A percentile compares a stretch with the other conserved stretches of the same genome.
These are phyloP conservation scores for Arrhopalites spinosus DNA, from an alignment of 2,888 invertebrate species.

Conservation along the genomic window DNA sequence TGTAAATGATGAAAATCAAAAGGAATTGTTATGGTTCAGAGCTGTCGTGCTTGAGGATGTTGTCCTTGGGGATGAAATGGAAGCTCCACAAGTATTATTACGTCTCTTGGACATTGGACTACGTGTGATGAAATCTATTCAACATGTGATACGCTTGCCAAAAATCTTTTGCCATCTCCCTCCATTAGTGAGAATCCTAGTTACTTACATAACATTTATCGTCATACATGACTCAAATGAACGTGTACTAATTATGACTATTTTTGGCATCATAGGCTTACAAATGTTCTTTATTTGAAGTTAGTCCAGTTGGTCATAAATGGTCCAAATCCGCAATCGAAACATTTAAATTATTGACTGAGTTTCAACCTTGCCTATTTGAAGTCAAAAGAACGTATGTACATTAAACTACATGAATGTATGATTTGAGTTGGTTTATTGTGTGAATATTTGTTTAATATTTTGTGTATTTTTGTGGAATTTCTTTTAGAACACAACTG, in stretches of 20 bases:
- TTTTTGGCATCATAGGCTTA: constrained; percentile 19
- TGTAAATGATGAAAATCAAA: neutral
- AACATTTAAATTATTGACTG: constrained; percentile 22
- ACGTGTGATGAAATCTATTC: neutral
- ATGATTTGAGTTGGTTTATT: neutral
- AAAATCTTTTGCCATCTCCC: constrained; percentile 14
- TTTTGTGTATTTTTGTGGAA: neutral
- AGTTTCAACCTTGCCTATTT: constrained; percentile 19
- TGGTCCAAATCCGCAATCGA: constrained; percentile 27
- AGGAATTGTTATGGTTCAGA: neutral
- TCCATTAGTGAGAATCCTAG: constrained; percentile 4
- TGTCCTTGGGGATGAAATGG: neutral
- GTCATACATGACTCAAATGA: neutral
- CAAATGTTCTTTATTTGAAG: constrained; percentile 31
- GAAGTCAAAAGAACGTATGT: constrained; percentile 30
- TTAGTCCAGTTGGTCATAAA: constrained; percentile 27
- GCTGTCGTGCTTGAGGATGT: constrained; percentile 7
- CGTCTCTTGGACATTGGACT: constrained; percentile 18
- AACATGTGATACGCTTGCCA: constrained; percentile 9
- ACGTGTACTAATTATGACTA: neutral
- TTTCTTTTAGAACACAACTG: neutral
- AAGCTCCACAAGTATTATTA: neutral
- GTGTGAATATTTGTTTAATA: neutral
- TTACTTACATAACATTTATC: neutral
- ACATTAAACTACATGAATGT: neutral